Percentiles rank a stretch among this genome's conserved stretches.
Evolutionary conservation across 2,797 vertebrate species (phyloP).

Genomic region (Sebastes oblongus): DNA sequence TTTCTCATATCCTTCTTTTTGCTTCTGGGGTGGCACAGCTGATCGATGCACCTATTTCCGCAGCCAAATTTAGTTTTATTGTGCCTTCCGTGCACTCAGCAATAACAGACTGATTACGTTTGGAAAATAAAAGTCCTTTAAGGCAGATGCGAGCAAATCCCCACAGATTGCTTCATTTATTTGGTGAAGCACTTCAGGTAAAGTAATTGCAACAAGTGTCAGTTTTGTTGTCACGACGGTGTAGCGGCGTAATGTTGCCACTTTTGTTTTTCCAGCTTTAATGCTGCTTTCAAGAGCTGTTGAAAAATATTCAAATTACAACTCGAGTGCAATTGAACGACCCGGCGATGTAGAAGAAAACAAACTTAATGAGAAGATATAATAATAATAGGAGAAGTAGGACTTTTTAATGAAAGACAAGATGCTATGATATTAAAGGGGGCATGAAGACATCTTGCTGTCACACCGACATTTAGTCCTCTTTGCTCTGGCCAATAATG

Average conservation of each 20-base stretch:
- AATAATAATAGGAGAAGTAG: neutral
- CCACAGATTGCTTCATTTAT: conserved; percentile 60
- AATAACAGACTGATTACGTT: conserved; percentile 42
- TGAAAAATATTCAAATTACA: conserved; percentile 40
- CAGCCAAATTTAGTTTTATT: conserved; percentile 20
- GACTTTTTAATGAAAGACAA: neutral
- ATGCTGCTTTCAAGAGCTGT: conserved; percentile 14
- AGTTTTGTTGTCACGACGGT: conserved; percentile 28
- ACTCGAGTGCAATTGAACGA: conserved; percentile 5
- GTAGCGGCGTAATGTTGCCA: neutral
- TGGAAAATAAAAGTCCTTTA: conserved; percentile 20
- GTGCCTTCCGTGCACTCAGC: conserved; percentile 5
- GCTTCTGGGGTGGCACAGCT: conserved; percentile 5
- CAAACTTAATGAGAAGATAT: neutral
- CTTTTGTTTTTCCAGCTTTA: conserved; percentile 11
- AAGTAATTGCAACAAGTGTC: conserved; percentile 29
- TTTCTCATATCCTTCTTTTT: conserved; percentile 19
- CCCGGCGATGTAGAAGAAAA: neutral
- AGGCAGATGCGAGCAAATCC: conserved; percentile 47
- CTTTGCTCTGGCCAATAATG: neutral
- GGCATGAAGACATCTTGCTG: neutral
- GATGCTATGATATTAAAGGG: too few species aligned
- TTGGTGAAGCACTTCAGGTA: conserved; percentile 30
- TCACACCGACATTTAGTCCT: neutral
- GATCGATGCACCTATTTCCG: conserved; percentile 36